phyloP scores from a whole-genome alignment of 37 sponge, comb jelly and placozoan genomes.

The Petrosia ficiformis region DNA sequence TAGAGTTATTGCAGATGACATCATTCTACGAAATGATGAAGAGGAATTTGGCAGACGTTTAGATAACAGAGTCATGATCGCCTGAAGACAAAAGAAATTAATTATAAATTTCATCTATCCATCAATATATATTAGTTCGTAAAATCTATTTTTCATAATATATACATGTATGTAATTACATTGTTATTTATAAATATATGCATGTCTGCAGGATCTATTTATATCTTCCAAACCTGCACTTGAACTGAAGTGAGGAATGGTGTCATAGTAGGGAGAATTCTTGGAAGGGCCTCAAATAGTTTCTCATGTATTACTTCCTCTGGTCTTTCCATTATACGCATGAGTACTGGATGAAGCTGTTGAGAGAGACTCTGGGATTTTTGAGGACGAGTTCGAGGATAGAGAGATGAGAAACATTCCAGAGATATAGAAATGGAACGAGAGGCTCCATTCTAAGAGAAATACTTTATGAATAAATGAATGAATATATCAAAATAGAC shows the following conservation, averaged over 20 bases:
- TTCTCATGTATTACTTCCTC: constrained; percentile 55
- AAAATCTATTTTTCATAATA: background rate
- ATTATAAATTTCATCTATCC: constrained; percentile 1
- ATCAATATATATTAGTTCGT: background rate
- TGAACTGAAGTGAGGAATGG: constrained; percentile 32
- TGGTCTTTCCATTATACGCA: constrained; percentile 23
- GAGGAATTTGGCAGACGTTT: constrained; percentile 10
- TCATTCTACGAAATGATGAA: constrained; percentile 47
- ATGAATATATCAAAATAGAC: background rate
- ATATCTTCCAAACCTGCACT: constrained; percentile 17
- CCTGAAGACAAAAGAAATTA: constrained; percentile 4
- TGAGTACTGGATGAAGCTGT: constrained; percentile 35
- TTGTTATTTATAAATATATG: background rate
- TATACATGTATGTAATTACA: background rate
- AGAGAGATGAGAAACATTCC: constrained; percentile 54
- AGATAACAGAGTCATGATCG: constrained; percentile 24
- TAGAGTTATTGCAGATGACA: constrained; percentile 9
- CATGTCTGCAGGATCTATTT: background rate
- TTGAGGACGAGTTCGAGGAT: constrained; percentile 35
- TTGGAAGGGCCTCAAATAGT: constrained; percentile 28
- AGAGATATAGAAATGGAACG: constrained; percentile 46
- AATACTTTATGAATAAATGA: background rate
- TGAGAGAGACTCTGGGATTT: constrained; percentile 29
- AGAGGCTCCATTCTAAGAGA: constrained; percentile 48
- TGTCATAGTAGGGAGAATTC: constrained; percentile 47